Percentiles rank a stretch among this genome's conserved stretches.
phyloP scores from a whole-genome alignment of 1,140 invertebrate genomes.

The Dufourea novaeangliae region DNA sequence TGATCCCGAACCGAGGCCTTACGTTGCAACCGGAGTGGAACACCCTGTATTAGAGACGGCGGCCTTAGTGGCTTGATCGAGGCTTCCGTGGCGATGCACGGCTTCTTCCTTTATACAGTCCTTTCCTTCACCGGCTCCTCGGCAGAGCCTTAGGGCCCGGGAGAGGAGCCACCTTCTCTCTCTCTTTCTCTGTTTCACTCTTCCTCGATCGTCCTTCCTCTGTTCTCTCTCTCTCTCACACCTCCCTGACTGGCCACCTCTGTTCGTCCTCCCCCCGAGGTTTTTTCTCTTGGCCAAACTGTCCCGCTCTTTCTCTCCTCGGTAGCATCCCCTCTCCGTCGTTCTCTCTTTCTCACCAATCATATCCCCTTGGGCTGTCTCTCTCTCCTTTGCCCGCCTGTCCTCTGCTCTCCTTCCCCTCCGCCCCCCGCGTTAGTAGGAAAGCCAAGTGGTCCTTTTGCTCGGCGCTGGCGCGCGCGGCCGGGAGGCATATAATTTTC shows the following conservation, averaged over 20 bases:
- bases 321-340: constrained; percentile 9
- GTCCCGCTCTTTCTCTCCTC: constrained; percentile 34
- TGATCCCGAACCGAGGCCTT: constrained; percentile 50
- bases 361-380: constrained; percentile 3
- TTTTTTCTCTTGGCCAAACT: constrained; percentile 18
- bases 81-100: constrained; percentile 66
- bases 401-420: constrained; percentile 70
- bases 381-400: constrained; percentile 36
- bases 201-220: background rate
- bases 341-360: constrained; percentile 12
- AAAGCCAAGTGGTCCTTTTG: constrained; percentile 75
- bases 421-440: constrained; percentile 73
- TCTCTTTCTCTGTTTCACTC: constrained; percentile 1
- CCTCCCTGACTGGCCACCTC: background rate
- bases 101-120: constrained; percentile 68
- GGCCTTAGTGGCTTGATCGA: constrained; percentile 62
- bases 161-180: constrained; percentile 14
- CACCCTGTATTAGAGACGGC: constrained; percentile 62
- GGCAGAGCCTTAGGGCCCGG: constrained; percentile 58
- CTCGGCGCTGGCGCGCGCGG: constrained; percentile 72
- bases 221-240: constrained; percentile 7
- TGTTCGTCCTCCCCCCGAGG: constrained; percentile 2
- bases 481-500: constrained; percentile 81
- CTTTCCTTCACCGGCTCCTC: constrained; percentile 59
- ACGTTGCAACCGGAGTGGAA: constrained; percentile 51